Conservation (phyloP, 1,140 invertebrate species). For the Drosophila bifasciata region DNA sequence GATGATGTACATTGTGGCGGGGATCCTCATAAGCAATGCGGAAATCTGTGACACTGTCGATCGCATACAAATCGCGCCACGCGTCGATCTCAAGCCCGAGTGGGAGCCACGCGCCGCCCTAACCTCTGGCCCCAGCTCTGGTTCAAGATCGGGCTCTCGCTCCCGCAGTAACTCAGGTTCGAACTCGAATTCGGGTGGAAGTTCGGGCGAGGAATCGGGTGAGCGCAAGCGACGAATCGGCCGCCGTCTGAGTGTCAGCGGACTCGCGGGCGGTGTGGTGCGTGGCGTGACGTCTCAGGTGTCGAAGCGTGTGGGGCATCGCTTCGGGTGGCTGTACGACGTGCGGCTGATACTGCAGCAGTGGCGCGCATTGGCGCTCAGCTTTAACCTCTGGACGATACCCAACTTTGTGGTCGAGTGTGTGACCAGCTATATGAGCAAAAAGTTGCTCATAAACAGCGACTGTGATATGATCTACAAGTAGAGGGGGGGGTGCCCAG, state of each 20-base stretch:
- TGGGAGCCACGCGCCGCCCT: constrained; percentile 19
- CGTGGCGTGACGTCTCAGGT: constrained; percentile 64
- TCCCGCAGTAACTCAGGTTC: constrained; percentile 37
- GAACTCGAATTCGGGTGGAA: constrained; percentile 19
- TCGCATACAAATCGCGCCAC: constrained; percentile 80
- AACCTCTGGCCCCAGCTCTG: constrained; percentile 3
- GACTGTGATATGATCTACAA: constrained; percentile 84
- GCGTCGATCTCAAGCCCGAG: constrained; percentile 70
- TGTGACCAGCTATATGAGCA: constrained; percentile 71
- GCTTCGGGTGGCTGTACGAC: constrained; percentile 60
- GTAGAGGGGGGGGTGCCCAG: constrained; percentile 32
- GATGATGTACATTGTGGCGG: constrained; percentile 80
- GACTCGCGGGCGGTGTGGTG: constrained; percentile 56
- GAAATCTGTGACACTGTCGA: constrained; percentile 81
- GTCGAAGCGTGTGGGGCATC: constrained; percentile 53
- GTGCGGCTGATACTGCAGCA: constrained; percentile 53
- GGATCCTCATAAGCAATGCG: constrained; percentile 79
- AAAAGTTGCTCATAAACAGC: constrained; percentile 71
- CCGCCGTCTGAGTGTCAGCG: constrained; percentile 43
- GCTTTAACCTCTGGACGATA: constrained; percentile 76
- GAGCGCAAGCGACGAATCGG: neutral
- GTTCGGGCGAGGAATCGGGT: constrained; percentile 20
- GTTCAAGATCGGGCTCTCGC: constrained; percentile 3
- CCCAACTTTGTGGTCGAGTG: constrained; percentile 70
- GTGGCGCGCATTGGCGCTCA: constrained; percentile 55